A percentile compares a stretch with the other conserved stretches of the same genome.
Conservation (phyloP, 2,797 vertebrate species). For the Phylloscopus collybita region DNA sequence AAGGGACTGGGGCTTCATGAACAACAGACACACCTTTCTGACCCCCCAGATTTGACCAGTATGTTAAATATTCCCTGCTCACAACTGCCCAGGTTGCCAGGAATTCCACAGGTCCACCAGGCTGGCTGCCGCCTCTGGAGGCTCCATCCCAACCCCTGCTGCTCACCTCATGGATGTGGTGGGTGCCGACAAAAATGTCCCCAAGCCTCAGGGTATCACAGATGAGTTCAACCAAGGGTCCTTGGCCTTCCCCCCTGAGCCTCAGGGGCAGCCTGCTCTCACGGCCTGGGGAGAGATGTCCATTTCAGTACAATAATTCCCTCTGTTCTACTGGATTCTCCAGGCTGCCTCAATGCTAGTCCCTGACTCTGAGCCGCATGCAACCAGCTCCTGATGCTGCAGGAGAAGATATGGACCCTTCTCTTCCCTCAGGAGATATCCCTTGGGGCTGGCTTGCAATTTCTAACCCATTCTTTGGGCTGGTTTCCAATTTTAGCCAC, state of each 20-base stretch:
- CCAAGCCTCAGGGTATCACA: slow-evolving; percentile 80
- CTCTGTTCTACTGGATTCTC: neutral
- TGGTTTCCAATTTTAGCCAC: neutral
- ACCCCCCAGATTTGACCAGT: no score
- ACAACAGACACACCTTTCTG: neutral
- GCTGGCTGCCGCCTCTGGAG: neutral
- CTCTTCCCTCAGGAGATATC: neutral
- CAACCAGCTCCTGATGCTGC: neutral
- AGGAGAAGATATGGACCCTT: neutral
- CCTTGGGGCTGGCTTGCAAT: neutral
- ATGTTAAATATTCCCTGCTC: no score
- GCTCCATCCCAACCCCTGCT: neutral
- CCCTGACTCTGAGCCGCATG: neutral
- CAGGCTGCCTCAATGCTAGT: neutral
- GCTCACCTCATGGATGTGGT: slow-evolving; percentile 85
- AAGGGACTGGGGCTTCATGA: neutral
- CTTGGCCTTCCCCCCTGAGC: slow-evolving; percentile 83
- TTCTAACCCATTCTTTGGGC: neutral
- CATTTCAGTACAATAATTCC: neutral
- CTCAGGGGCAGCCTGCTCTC: slow-evolving; percentile 81
- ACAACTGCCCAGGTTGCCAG: neutral
- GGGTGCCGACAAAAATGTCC: slow-evolving; percentile 79
- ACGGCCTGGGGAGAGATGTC: slow-evolving; percentile 74
- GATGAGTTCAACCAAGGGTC: slow-evolving; percentile 81
- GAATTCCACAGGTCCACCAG: neutral